Percentiles rank a stretch among this genome's conserved stretches.
Evolutionary conservation across 2,888 invertebrate genomes (phyloP).

Genomic region (Argyra leucocephala): DNA sequence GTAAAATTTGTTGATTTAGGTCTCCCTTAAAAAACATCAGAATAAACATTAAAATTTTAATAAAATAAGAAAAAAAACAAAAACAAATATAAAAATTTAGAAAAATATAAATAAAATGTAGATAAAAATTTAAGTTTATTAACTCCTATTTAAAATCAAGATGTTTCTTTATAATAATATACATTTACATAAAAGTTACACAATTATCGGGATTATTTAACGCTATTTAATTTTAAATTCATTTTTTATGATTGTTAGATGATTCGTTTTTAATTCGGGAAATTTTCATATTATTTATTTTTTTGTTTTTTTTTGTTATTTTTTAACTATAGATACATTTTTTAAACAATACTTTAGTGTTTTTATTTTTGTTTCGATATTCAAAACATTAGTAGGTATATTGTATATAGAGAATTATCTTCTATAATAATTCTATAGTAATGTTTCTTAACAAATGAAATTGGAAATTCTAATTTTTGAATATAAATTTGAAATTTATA

Average conservation of each 20-base stretch:
- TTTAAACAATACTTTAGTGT: too few species aligned
- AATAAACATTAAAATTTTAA: neutral
- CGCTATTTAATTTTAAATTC: neutral
- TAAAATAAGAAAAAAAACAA: neutral
- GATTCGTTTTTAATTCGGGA: too few species aligned
- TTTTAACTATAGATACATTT: too few species aligned
- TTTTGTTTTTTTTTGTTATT: too few species aligned
- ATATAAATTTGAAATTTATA: conserved; percentile 1
- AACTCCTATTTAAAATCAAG: neutral
- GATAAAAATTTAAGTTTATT: conserved; percentile 5
- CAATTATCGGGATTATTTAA: conserved; percentile 4
- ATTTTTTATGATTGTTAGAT: too few species aligned
- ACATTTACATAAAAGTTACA: neutral
- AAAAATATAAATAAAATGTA: neutral
- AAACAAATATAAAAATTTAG: neutral
- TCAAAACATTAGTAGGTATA: too few species aligned
- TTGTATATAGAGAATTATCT: too few species aligned
- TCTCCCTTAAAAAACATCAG: neutral
- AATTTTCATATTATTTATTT: too few species aligned
- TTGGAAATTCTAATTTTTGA: too few species aligned
- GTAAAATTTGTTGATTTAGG: neutral
- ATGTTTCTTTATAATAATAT: neutral
- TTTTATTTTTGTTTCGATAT: too few species aligned
- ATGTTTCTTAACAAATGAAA: too few species aligned
- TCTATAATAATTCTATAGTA: too few species aligned